Conservation (phyloP, 2,113 vertebrate species). For the Microcebus lehilahytsara region DNA sequence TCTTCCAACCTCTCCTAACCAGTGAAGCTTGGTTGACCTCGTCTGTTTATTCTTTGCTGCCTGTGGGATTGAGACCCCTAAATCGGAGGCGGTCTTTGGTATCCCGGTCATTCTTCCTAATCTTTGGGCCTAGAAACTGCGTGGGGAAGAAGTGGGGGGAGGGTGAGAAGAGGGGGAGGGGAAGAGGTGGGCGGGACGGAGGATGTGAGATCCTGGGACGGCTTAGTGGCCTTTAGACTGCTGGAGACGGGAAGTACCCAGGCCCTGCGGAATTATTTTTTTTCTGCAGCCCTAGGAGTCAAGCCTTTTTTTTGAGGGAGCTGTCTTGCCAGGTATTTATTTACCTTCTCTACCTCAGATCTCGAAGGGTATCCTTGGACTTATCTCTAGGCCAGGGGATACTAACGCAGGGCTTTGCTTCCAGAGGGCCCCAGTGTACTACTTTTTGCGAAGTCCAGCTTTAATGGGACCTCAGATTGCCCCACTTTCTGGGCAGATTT, state of each 20-base stretch:
- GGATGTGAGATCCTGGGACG: conserved; percentile 58
- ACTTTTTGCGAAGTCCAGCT: conserved; percentile 41
- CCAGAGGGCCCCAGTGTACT: neutral
- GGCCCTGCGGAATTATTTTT: neutral
- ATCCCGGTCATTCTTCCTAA: conserved; percentile 23
- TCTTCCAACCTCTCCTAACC: neutral
- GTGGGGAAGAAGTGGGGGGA: neutral
- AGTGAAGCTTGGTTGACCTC: neutral
- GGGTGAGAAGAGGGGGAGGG: neutral
- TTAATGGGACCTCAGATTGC: neutral
- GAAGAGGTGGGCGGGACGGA: neutral
- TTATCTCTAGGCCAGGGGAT: neutral
- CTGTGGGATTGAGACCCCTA: neutral
- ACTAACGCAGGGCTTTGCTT: conserved; percentile 26
- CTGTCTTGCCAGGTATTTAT: neutral
- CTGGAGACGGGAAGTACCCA: conserved; percentile 21
- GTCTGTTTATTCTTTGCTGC: neutral
- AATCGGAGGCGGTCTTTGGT: neutral
- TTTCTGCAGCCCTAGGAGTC: neutral
- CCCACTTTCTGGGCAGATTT: conserved; percentile 21
- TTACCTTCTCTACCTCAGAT: neutral
- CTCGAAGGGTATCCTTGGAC: neutral
- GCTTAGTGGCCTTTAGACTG: neutral
- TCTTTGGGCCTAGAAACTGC: conserved; percentile 60
- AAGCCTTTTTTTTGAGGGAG: neutral